Conservation (phyloP, 2,113 vertebrate genomes). For the Microtus richardsoni region DNA sequence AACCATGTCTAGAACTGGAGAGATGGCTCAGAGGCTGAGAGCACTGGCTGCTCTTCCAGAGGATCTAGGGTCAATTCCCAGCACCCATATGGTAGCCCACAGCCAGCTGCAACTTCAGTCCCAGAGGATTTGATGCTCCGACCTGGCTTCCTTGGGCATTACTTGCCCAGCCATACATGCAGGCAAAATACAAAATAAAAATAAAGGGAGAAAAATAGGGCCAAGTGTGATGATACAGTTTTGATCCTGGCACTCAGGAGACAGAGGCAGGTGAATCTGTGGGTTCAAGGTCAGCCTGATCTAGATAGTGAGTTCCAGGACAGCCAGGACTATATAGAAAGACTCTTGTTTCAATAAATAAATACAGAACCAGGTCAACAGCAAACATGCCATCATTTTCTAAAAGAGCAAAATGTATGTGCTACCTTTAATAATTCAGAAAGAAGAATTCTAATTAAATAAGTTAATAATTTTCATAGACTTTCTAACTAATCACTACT, state of each 20-base stretch:
- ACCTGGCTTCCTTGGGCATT: not conserved
- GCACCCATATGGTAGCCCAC: not conserved
- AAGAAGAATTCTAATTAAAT: conserved; percentile 41
- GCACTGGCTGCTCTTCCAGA: not conserved
- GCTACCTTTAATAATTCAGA: conserved; percentile 46
- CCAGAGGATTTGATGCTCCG: not conserved
- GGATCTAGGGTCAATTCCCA: not conserved
- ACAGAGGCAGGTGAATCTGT: not conserved
- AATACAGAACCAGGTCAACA: not conserved
- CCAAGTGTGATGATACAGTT: no score
- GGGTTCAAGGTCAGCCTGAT: not conserved
- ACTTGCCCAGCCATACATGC: not conserved
- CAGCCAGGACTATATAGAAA: not conserved
- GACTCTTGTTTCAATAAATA: not conserved
- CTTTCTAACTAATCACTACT: conserved; percentile 33
- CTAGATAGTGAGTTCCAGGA: not conserved
- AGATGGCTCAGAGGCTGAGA: not conserved
- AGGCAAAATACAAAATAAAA: not conserved
- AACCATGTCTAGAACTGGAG: conserved; percentile 8
- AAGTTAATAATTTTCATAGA: conserved; percentile 32
- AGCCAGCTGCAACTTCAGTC: not conserved
- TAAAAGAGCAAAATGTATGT: conserved; percentile 5
- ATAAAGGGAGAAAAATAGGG: not conserved
- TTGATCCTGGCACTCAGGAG: not conserved
- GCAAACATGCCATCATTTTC: conserved; percentile 26